Percentiles rank a stretch among this genome's conserved stretches.
Evolutionary conservation across 2,113 vertebrate genomes (phyloP).

Genomic region (Tragelaphus imberbis): DNA sequence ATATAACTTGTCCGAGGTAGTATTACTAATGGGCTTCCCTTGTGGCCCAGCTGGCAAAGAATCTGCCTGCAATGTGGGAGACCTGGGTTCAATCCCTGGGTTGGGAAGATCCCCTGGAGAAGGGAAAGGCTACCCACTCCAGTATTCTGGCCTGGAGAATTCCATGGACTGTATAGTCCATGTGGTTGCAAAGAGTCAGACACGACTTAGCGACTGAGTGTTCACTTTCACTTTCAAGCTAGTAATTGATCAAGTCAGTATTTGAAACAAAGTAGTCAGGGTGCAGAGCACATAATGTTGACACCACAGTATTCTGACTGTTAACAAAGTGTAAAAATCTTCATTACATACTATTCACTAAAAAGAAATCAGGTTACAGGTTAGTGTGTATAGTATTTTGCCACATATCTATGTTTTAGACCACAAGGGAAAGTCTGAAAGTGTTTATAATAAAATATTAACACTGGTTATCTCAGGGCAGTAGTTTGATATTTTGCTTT

Average conservation of each 20-base stretch:
- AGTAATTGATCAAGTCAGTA: background rate
- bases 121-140: background rate
- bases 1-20: background rate
- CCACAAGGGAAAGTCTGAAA: background rate
- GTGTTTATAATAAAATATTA: conserved; percentile 16
- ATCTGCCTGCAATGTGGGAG: background rate
- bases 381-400: background rate
- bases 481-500: background rate
- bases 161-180: background rate
- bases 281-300: background rate
- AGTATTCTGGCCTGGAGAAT: background rate
- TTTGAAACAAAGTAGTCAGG: background rate
- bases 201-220: fast-evolving
- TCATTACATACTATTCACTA: background rate
- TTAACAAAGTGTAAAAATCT: background rate
- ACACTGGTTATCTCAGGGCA: background rate
- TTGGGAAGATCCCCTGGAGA: background rate
- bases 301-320: background rate
- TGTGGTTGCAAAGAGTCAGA: background rate
- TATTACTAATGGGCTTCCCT: background rate
- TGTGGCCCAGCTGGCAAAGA: background rate
- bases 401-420: background rate
- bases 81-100: background rate
- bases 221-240: background rate
- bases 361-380: background rate